Conservation (phyloP, 2,888 invertebrate species). For the Thera obeliscata region DNA sequence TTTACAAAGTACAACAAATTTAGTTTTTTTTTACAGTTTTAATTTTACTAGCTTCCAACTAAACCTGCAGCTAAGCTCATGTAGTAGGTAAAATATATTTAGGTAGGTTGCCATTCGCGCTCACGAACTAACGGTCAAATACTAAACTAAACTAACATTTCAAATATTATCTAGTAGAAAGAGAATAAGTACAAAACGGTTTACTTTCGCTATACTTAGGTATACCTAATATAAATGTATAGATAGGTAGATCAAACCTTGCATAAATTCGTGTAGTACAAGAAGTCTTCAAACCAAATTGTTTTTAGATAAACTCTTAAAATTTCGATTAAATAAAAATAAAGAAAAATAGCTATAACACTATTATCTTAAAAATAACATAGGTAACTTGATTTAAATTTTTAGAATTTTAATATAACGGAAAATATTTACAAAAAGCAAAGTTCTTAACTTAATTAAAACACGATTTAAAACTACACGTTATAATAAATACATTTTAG, state of each 20-base stretch:
- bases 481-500: slow-evolving; percentile 71
- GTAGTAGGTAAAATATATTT: neutral
- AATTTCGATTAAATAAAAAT: slow-evolving; percentile 12
- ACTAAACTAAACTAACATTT: neutral
- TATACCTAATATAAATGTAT: too few relatives aligned
- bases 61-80: too few relatives aligned
- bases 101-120: neutral
- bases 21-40: too few relatives aligned
- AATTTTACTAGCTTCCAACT: too few relatives aligned
- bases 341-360: slow-evolving; percentile 8
- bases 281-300: neutral
- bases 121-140: neutral
- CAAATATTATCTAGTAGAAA: neutral
- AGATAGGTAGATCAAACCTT: neutral
- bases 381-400: slow-evolving; percentile 43
- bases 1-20: too few relatives aligned
- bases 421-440: slow-evolving; percentile 41
- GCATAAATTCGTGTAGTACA: slow-evolving; percentile 12
- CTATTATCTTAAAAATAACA: slow-evolving; percentile 35
- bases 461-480: slow-evolving; percentile 43
- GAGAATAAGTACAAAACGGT: neutral
- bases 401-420: slow-evolving; percentile 24
- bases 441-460: slow-evolving; percentile 25
- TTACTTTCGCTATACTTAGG: neutral
- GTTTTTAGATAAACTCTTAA: slow-evolving; percentile 6